Base-by-base conservation (phyloP, 2,888 invertebrate species). In the Temnothorax ravouxi region DNA sequence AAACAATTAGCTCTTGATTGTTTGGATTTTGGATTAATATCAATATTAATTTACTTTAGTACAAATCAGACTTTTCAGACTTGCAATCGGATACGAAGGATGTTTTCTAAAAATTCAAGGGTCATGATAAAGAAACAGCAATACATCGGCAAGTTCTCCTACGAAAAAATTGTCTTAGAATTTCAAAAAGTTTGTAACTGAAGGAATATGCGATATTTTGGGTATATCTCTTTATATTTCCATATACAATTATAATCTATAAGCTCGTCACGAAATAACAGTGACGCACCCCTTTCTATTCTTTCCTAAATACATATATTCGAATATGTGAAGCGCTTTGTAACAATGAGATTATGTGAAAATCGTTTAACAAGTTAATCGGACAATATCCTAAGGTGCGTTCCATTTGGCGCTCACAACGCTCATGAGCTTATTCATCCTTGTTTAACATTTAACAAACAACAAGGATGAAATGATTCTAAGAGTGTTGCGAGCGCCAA, bases 141-240 rank as follows among this genome's bases (percentile, higher is more conserved):
- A 29, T 29, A 8, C 34, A 44, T 15, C 6, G 6, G 6, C 11
- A 41, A 11, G 6, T 74, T 44, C 13, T 34, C 8, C 15, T n/a
- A 21, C 1, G 18, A 9, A 15, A 75, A 6, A 61, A 61, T 47
- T 3, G 1, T 25, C 9, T 74, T 34, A 25, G 15, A 72, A 25
- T 38, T 6, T 61, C n/a, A n/a, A 61, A 3, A 8, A 75, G 34
- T 75, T 38, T 3, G n/a, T 21, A 69, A 1, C 47, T 71, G 71
- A 79, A 69, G 18, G 18, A 79, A 79, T 21, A 2, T 79, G 54
- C 44, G 21, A 69, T 47, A 69, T 56, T 29, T 67, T 47, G 0
- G 2, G 67, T n/a, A 54, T 41, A 88, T 90, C 88, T 91, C 84
- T 86, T 87, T 85, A 86, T 84, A 87, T 88, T 87, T 77, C 67